phyloP scores from a whole-genome alignment of 2,113 vertebrate species.

The Apeltes quadracus region DNA sequence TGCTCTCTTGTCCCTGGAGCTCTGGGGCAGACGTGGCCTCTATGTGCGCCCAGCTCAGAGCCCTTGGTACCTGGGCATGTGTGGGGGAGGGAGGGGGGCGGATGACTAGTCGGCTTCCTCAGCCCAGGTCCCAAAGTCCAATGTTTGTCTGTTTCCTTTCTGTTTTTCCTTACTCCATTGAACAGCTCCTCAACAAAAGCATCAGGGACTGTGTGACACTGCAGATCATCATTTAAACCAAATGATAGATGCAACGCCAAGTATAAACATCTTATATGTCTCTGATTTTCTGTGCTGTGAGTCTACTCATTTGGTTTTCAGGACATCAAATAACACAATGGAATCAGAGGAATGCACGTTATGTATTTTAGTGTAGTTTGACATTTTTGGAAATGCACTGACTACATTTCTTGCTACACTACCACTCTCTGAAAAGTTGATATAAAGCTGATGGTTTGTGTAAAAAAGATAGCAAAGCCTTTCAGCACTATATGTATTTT shows the following conservation, averaged over 20 bases:
- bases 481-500: not conserved
- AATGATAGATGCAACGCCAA: slow-evolving; percentile 18
- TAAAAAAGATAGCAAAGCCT: not conserved
- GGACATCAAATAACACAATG: not conserved
- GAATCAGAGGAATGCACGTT: not conserved
- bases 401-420: too few relatives aligned
- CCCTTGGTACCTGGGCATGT: slow-evolving; percentile 36
- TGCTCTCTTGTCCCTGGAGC: slow-evolving; percentile 52
- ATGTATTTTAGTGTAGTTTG: too few relatives aligned
- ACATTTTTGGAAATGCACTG: too few relatives aligned
- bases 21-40: slow-evolving; percentile 72
- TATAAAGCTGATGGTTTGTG: too few relatives aligned
- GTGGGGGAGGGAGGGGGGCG: too few relatives aligned
- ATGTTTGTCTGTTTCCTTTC: not conserved
- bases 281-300: not conserved
- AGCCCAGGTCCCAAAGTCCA: not conserved
- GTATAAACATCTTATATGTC: too few relatives aligned
- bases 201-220: not conserved
- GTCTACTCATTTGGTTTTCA: too few relatives aligned
- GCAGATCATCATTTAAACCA: slow-evolving; percentile 6
- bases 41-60: slow-evolving; percentile 35
- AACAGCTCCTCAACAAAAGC: not conserved
- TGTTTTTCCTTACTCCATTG: not conserved
- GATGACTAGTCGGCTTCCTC: slow-evolving; percentile 1
- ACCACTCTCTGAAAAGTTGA: too few relatives aligned